Percentiles rank a stretch among this genome's conserved stretches.
Conservation (phyloP, 2,113 vertebrate species). For the Pampusana beccarii region DNA sequence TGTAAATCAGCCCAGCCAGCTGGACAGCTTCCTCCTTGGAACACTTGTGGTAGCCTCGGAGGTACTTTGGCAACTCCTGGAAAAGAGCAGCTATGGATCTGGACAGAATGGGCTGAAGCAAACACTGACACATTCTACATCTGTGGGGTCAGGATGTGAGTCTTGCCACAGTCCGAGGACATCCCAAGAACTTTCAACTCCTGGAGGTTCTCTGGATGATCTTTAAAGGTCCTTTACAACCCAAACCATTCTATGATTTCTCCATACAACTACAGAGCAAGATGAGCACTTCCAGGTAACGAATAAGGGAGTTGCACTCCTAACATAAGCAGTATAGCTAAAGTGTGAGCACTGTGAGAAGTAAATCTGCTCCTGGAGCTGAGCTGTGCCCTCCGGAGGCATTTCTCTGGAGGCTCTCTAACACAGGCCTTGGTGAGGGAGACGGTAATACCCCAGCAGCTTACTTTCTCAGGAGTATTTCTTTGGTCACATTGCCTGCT, state of each 20-base stretch:
- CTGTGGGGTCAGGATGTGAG: background rate
- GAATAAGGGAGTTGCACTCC: background rate
- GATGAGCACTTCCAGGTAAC: background rate
- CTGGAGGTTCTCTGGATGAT: background rate
- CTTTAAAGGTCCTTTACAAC: background rate
- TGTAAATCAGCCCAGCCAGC: slow-evolving; percentile 88
- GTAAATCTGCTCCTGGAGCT: background rate
- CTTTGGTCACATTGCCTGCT: background rate
- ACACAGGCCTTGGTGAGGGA: background rate
- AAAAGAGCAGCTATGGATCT: background rate
- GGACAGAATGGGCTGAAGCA: background rate
- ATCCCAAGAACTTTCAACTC: background rate
- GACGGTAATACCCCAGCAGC: background rate
- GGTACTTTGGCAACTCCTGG: slow-evolving; percentile 94
- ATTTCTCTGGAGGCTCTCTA: background rate
- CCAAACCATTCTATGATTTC: background rate
- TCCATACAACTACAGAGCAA: background rate
- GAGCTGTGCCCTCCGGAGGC: background rate
- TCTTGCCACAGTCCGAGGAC: background rate
- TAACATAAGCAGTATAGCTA: background rate
- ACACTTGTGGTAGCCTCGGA: slow-evolving; percentile 90
- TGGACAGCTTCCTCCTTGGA: slow-evolving; percentile 85
- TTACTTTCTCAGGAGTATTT: background rate
- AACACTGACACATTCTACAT: background rate
- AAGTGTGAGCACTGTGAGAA: background rate